A percentile compares a stretch with the other conserved stretches of the same genome.
Conservation (phyloP, 2,888 invertebrate genomes). For the Trichogramma evanescens region DNA sequence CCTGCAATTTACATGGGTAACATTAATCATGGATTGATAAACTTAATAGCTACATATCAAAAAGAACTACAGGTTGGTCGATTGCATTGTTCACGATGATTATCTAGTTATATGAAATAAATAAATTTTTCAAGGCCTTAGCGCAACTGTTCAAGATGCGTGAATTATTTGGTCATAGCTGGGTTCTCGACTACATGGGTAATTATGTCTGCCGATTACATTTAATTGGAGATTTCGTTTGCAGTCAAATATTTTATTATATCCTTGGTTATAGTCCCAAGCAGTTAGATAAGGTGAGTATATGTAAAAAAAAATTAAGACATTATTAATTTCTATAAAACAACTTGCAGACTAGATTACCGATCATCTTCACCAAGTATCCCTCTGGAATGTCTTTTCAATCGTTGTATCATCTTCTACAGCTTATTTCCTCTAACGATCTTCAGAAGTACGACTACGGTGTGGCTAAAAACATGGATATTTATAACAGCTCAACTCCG, state of each 20-base stretch:
- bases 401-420: constrained; percentile 64
- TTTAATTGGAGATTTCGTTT: constrained; percentile 44
- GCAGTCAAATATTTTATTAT: constrained; percentile 67
- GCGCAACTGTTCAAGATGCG: no score
- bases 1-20: constrained; percentile 65
- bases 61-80: constrained; percentile 53
- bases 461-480: constrained; percentile 50
- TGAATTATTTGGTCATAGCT: no score
- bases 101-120: background rate
- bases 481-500: constrained; percentile 55
- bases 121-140: no score
- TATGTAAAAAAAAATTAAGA: background rate
- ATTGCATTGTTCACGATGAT: background rate
- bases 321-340: background rate
- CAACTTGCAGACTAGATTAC: constrained; percentile 49
- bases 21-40: constrained; percentile 57
- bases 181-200: no score
- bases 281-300: constrained; percentile 59
- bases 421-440: constrained; percentile 53
- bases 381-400: constrained; percentile 71
- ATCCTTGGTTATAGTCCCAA: constrained; percentile 64
- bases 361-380: constrained; percentile 59
- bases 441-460: constrained; percentile 71
- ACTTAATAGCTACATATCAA: constrained; percentile 60
- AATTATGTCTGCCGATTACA: no score